Evolutionary conservation across 2,797 vertebrate species (phyloP).

Genomic region (Sebastes hubbsi): DNA sequence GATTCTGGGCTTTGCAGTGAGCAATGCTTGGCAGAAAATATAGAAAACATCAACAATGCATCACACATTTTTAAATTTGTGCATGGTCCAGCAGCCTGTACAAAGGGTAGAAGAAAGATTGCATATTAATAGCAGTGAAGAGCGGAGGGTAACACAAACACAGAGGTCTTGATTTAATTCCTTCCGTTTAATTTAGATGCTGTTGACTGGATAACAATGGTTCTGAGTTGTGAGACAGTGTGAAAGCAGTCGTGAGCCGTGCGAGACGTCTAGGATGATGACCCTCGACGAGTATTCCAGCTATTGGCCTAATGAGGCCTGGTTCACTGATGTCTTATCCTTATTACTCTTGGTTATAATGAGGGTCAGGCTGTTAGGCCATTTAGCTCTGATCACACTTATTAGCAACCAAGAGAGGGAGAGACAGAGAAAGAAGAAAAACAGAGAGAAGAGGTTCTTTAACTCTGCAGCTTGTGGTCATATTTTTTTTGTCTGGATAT

Average conservation of each 20-base stretch:
- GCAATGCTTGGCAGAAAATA: background rate
- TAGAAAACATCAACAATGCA: background rate
- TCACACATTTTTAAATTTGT: background rate
- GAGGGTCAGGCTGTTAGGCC: slow-evolving; percentile 72
- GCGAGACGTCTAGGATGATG: slow-evolving; percentile 55
- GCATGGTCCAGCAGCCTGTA: background rate
- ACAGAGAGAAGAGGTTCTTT: background rate
- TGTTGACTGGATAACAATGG: slow-evolving; percentile 44
- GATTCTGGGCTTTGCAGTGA: background rate
- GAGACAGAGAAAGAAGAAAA: slow-evolving; percentile 33
- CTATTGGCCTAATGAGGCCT: slow-evolving; percentile 73
- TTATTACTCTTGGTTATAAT: slow-evolving; percentile 76
- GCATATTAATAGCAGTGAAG: background rate
- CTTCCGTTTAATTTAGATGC: slow-evolving; percentile 36
- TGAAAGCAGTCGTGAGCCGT: slow-evolving; percentile 39
- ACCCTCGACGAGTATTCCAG: slow-evolving; percentile 56
- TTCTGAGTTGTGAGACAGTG: slow-evolving; percentile 49
- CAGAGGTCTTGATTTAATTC: slow-evolving; percentile 15
- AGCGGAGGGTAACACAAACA: slow-evolving; percentile 3
- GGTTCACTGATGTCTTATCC: slow-evolving; percentile 65
- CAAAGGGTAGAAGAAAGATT: background rate
- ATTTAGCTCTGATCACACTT: slow-evolving; percentile 75
- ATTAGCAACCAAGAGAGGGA: slow-evolving; percentile 63
- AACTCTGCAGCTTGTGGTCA: slow-evolving; percentile 8
- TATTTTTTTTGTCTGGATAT: slow-evolving; percentile 30